phyloP scores from a whole-genome alignment of 2,797 vertebrate species.

The Neoniphon sammara region DNA sequence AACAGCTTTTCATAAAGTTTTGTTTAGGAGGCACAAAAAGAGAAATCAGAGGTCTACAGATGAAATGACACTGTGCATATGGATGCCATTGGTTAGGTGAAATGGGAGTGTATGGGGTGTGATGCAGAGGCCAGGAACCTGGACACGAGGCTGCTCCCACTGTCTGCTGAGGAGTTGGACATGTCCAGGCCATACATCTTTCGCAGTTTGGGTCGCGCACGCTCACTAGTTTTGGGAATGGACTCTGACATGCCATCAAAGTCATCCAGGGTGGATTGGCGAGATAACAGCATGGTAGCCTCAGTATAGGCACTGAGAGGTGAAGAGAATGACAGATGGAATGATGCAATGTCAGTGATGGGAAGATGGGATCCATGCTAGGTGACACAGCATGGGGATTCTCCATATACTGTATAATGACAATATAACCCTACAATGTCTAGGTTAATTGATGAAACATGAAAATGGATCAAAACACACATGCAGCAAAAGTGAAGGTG shows the following conservation, averaged over 20 bases:
- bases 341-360: constrained; percentile 31
- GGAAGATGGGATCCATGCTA: constrained; percentile 32
- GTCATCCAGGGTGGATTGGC: constrained; percentile 98
- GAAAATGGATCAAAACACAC: background rate
- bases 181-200: constrained; percentile 95
- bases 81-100: constrained; percentile 9
- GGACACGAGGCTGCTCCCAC: constrained; percentile 95
- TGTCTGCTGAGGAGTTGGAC: constrained; percentile 94
- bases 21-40: background rate
- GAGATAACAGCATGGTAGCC: constrained; percentile 97
- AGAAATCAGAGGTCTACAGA: background rate
- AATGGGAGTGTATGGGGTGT: constrained; percentile 9
- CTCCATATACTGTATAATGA: background rate
- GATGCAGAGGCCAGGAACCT: constrained; percentile 86
- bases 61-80: constrained; percentile 5
- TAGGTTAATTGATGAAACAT: background rate
- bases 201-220: constrained; percentile 94
- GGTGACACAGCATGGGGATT: constrained; percentile 12
- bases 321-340: constrained; percentile 64
- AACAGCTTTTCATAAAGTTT: no score
- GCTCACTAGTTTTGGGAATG: constrained; percentile 98
- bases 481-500: constrained; percentile 8
- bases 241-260: constrained; percentile 92
- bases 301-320: constrained; percentile 95
- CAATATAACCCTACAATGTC: background rate